Percentiles rank a stretch among this genome's conserved stretches.
Evolutionary conservation across 2,797 vertebrate species (phyloP).

Genomic region (Kryptopterus vitreolus): DNA sequence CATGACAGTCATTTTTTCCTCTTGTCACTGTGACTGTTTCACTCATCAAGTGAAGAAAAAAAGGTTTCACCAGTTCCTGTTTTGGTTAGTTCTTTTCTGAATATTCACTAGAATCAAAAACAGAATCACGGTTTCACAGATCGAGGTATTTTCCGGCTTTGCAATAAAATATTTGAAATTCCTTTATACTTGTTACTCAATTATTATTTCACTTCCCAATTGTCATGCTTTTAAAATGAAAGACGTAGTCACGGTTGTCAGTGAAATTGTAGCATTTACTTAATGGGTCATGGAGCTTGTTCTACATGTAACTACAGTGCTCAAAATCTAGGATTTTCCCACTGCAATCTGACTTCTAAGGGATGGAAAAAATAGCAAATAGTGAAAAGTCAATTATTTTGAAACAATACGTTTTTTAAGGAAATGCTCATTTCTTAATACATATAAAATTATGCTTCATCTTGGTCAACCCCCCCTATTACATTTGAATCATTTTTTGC

Average conservation of each 20-base stretch:
- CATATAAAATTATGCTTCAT: background rate
- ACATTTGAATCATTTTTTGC: background rate
- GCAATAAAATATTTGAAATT: background rate
- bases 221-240: background rate
- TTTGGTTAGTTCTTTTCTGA: constrained; percentile 4
- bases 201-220: background rate
- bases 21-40: background rate
- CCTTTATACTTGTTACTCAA: background rate
- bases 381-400: background rate
- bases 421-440: background rate
- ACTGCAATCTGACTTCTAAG: constrained; percentile 7
- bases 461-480: background rate
- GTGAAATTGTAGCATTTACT: background rate
- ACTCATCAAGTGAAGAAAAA: background rate
- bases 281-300: background rate
- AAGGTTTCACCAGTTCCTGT: background rate
- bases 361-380: background rate
- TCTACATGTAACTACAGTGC: background rate
- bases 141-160: background rate
- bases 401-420: no score
- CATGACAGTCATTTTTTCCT: background rate
- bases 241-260: no score
- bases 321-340: background rate
- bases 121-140: background rate
- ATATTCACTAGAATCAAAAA: background rate